phyloP scores from a whole-genome alignment of 1,140 invertebrate genomes.

The Lepidostoma basale region DNA sequence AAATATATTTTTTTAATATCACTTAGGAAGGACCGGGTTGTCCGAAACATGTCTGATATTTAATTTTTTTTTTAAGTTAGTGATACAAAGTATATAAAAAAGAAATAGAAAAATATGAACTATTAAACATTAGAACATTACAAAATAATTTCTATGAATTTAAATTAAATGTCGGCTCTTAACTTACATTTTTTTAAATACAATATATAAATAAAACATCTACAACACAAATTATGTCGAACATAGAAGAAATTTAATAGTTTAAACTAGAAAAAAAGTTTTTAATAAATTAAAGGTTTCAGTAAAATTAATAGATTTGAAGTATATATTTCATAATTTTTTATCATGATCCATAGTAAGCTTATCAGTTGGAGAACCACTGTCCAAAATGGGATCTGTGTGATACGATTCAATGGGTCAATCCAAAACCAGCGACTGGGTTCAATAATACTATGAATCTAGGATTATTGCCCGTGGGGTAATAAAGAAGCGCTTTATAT shows the following conservation, averaged over 20 bases:
- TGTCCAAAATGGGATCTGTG: background rate
- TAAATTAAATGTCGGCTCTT: no score
- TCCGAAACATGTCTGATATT: no score
- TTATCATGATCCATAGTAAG: background rate
- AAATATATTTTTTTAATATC: no score
- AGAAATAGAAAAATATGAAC: no score
- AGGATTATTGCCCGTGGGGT: background rate
- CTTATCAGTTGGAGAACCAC: background rate
- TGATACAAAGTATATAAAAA: no score
- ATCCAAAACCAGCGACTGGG: background rate
- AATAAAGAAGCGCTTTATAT: background rate
- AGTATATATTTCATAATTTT: background rate
- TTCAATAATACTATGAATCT: background rate
- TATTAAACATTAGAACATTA: no score
- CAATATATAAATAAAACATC: background rate
- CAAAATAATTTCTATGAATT: no score
- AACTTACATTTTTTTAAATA: background rate
- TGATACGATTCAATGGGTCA: background rate
- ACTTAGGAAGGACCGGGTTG: no score
- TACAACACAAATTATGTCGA: no score
- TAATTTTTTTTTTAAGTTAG: no score
- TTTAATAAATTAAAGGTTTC: background rate
- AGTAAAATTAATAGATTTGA: background rate
- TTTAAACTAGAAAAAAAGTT: background rate
- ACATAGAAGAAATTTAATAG: no score